Percentiles rank a stretch among this genome's conserved stretches.
These are phyloP conservation scores for Keiferia lycopersicella DNA, from an alignment of 2,888 invertebrate genomes.

Conservation along the genomic window DNA sequence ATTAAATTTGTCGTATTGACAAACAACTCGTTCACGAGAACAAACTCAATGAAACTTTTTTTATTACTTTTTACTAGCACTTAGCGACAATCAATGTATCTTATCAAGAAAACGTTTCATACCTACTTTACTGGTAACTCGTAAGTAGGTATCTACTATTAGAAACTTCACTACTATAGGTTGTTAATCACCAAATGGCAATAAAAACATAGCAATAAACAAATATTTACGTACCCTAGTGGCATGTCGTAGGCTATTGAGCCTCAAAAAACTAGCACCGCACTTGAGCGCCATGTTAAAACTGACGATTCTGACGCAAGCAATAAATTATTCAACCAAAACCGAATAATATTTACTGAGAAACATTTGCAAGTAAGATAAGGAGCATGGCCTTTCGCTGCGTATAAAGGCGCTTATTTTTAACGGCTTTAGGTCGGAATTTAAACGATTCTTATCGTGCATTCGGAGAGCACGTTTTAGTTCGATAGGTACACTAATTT, in stretches of 20 bases:
- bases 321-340: slow-evolving; percentile 33
- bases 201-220: neutral
- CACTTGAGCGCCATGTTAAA: slow-evolving; percentile 65
- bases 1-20: too few species aligned
- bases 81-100: too few species aligned
- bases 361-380: slow-evolving; percentile 65
- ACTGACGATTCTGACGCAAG: slow-evolving; percentile 50
- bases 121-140: too few species aligned
- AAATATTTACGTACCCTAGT: slow-evolving; percentile 53
- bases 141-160: too few species aligned
- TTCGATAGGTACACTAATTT: neutral
- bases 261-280: slow-evolving; percentile 58
- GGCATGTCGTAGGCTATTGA: slow-evolving; percentile 48
- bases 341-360: slow-evolving; percentile 37
- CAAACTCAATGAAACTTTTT: too few species aligned
- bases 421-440: neutral
- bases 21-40: too few species aligned
- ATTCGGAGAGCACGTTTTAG: slow-evolving; percentile 1
- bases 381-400: slow-evolving; percentile 41
- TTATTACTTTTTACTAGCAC: too few species aligned
- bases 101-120: too few species aligned
- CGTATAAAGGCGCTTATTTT: neutral
- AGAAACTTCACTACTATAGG: too few species aligned
- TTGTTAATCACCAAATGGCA: neutral
- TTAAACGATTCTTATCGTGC: neutral